phyloP scores from a whole-genome alignment of 2,888 invertebrate genomes.

The Masnerella sp. region DNA sequence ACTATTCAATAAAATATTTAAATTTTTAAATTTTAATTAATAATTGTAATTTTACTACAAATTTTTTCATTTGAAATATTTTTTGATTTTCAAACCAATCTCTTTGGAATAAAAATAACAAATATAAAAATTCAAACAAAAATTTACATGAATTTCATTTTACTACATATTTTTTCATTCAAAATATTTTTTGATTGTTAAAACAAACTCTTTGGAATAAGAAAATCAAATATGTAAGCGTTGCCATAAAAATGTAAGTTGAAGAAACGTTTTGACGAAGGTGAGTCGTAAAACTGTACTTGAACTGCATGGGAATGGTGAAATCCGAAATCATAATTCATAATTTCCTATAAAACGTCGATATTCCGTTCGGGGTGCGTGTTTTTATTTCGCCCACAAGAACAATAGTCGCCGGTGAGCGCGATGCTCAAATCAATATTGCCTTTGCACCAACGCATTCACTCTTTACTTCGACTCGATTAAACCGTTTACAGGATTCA shows the following conservation, averaged over 20 bases:
- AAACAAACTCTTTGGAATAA: too few species aligned
- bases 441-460: constrained; percentile 33
- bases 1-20: too few species aligned
- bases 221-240: too few species aligned
- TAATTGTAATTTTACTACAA: too few species aligned
- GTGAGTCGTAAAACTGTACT: constrained; percentile 1
- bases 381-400: constrained; percentile 25
- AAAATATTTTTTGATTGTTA: too few species aligned
- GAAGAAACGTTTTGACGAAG: not conserved
- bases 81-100: too few species aligned
- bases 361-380: constrained; percentile 12
- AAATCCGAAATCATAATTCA: constrained; percentile 17
- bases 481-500: constrained; percentile 36
- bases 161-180: too few species aligned
- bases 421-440: constrained; percentile 47
- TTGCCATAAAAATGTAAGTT: not conserved
- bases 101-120: too few species aligned
- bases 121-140: too few species aligned
- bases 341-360: constrained; percentile 27
- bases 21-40: too few species aligned
- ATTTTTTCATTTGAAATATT: too few species aligned
- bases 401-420: constrained; percentile 30
- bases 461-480: constrained; percentile 28
- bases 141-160: too few species aligned
- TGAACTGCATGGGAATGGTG: not conserved